Evolutionary conservation across 92 coral and sea anemone genomes (phyloP), one percentile per base, ranked within the genome.

Genomic region (Siderastrea radians): DNA sequence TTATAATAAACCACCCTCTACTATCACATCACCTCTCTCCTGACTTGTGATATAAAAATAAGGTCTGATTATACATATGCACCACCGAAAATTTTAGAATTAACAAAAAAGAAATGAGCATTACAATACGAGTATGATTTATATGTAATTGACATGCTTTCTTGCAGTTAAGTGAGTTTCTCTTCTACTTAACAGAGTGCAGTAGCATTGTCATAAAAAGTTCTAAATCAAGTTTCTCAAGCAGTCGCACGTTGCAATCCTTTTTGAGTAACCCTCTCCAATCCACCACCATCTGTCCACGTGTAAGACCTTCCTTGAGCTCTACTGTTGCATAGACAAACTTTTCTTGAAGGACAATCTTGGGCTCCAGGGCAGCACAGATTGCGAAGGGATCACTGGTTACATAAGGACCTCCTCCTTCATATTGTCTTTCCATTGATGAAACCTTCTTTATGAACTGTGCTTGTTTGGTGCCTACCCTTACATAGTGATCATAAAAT

Each of bases 251-350:
- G 91, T 97, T 97, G 52, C 90, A 67, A 3, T 81, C 84, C 62
- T 94, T 94, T 54, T 89, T 59, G 0, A 97, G 95, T 48, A 73
- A 59, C 53, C 93, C 91, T 49, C 95, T 60, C 99, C 99, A 97
- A 78, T 97, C 99, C 44, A 97, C 89, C 19, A 97, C 98, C 94
- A 95, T 86, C 89, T 96, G 95, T 0, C 98, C 99, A 49, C 97
- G 91, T 6, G 99, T 97, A 16, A 95, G 80, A n/a, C 77, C 80
- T 48, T 96, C 99, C 57, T 70, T 89, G 10, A 97, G 84, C 78
- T 97, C 99, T 64, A 97, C 93, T 47, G 96, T 91, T 1, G 98
- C 98, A 94, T 90, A 89, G 55, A 91, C 94, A 47, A 76, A 64
- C 68, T 89, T 86, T 79, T 90, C 86, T 60, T 89, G 82, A 15